These are phyloP conservation scores for Rhagophthalmus giganteus DNA, from an alignment of 2,888 invertebrate genomes.

Conservation along the genomic window DNA sequence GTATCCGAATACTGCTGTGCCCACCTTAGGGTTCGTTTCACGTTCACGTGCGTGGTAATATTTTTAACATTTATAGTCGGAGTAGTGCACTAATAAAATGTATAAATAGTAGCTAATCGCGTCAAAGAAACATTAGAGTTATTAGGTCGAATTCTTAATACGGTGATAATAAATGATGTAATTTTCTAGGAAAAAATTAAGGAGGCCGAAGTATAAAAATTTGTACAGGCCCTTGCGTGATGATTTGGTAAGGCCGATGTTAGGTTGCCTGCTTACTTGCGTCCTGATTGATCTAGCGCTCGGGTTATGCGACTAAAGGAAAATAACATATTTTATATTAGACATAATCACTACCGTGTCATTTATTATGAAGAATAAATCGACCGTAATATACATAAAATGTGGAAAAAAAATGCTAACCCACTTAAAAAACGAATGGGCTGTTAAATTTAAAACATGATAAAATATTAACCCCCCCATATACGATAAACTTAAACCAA, in stretches of 20 bases:
- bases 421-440: slow-evolving; percentile 3
- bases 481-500: neutral
- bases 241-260: slow-evolving; percentile 35
- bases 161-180: no score
- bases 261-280: slow-evolving; percentile 36
- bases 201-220: neutral
- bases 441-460: slow-evolving; percentile 1
- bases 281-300: slow-evolving; percentile 36
- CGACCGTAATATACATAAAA: slow-evolving; percentile 3
- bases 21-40: no score
- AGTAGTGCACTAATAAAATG: no score
- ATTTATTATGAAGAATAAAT: slow-evolving; percentile 27
- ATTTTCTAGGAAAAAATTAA: neutral
- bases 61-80: no score
- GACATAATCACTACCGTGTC: slow-evolving; percentile 29
- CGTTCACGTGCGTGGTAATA: no score
- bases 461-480: slow-evolving; percentile 1
- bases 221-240: slow-evolving; percentile 32
- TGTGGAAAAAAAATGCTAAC: slow-evolving; percentile 3
- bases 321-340: slow-evolving; percentile 30
- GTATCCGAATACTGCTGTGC: no score
- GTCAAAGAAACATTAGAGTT: no score
- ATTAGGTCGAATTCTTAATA: no score
- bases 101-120: no score
- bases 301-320: slow-evolving; percentile 14